Percentiles rank a stretch among this genome's conserved stretches.
Evolutionary conservation across 2,113 vertebrate genomes (phyloP).

Genomic region (Urocolius indicus): DNA sequence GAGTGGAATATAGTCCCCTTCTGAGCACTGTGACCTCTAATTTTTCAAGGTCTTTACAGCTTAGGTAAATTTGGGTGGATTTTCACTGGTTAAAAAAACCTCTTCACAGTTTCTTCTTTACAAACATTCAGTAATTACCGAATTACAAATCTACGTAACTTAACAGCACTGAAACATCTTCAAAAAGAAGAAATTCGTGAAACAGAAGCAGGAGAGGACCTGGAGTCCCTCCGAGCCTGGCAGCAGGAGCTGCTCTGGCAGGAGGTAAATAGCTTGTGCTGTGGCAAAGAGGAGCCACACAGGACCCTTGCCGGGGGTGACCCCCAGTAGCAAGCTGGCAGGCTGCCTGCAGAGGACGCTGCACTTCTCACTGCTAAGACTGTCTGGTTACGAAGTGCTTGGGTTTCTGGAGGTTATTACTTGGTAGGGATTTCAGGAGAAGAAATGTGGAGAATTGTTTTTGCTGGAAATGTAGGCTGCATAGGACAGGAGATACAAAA

Average conservation of each 20-base stretch:
- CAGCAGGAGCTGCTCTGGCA: background rate
- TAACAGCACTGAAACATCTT: background rate
- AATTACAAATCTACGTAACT: background rate
- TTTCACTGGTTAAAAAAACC: background rate
- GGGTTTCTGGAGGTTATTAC: background rate
- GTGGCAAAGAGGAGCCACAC: accelerated
- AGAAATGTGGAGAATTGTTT: background rate
- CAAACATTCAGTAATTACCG: background rate
- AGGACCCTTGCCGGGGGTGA: background rate
- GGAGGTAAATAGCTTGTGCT: background rate
- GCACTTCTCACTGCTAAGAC: background rate
- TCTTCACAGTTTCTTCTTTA: background rate
- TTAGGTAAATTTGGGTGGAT: background rate
- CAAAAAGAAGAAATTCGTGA: background rate
- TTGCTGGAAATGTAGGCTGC: background rate
- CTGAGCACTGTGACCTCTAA: background rate
- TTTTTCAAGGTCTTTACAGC: background rate
- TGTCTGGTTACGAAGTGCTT: background rate
- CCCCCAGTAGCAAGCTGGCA: background rate
- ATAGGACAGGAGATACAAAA: background rate
- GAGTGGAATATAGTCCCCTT: background rate
- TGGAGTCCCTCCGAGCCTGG: background rate
- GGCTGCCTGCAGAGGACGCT: background rate
- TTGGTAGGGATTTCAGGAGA: background rate
- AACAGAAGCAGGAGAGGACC: background rate